Base-by-base conservation (phyloP, 2,113 vertebrate genomes). In the Corvus moneduloides region DNA sequence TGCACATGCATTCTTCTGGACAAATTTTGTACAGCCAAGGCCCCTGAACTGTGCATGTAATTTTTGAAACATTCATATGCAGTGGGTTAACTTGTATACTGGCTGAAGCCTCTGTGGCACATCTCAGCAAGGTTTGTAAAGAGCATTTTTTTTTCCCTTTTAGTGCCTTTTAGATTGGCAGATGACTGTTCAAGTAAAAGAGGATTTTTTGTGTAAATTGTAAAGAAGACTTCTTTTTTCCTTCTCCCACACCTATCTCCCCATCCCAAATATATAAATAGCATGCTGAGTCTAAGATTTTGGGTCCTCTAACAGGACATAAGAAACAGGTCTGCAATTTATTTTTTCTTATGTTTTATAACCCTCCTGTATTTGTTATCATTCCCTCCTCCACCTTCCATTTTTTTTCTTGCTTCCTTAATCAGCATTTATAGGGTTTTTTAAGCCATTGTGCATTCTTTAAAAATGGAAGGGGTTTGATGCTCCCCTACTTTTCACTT, bases 331-430 rank as follows among this genome's bases (percentile, higher is more conserved):
- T 35, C 15, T 78, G 43, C 17, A 27, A 0, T 32, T 63, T 35
- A 6, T 22, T 86, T 55, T 77, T 64, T 54, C 23, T 24, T 73
- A 10, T 32, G 21, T 80, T 94, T 89, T 48, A 54, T 63, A 64
- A 35, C 13, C 7, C 20, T 67, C 16, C 39, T 82, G 2, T 81
- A 27, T n/a, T 87, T 87, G 13, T 28, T 41, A 11, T 22, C 9
- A 33, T 33, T 71, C 32, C 22, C 35, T 61, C 30, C 10, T 21
- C 3, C 0, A 0, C 3, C 2, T 4, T n/a, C 7, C 6, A 1
- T 27, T 69, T 67, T n/a, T 28, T 46, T n/a, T 48, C 39, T 82
- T 71, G n/a, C 27, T 66, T 71, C 56, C 26, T 58, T 52, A 56
- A 37, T 87, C 52, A 76, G 4, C 30, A 51, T 75, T 76, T 67